Evolutionary conservation across 2,888 invertebrate species (phyloP), one percentile per base, ranked within the genome.

Genomic region (Rhingia rostrata): DNA sequence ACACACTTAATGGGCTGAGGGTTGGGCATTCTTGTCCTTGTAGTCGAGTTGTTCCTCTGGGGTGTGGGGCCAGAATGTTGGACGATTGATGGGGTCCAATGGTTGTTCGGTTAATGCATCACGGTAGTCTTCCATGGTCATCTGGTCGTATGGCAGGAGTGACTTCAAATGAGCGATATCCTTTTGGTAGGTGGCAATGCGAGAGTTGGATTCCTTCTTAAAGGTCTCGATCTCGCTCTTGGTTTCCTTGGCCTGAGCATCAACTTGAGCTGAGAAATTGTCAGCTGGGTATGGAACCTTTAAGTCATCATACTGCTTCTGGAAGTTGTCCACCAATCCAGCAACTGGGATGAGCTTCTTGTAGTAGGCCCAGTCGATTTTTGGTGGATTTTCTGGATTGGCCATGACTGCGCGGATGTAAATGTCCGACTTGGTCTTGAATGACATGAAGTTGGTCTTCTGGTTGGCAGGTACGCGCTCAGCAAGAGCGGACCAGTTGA

Each of bases 101-200:
- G 95, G 95, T 6, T 92, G 74, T 0, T 97, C 95, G 1, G 98
- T 98, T 92, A 95, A 95, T 82, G 95, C 93, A 87, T 97, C 96
- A 70, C 92, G 93, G 91, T 92, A 95, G 90, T 98, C 98, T 92
- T 98, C 97, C 94, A 96, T 93, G 0, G 97, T 98, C 98, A 98
- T 98, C 90, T 97, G 94, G 51, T 94, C 94, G 86, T 94, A 96
- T 49, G 97, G 96, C 88, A 98, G 92, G 86, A 97, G 92, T 0
- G 93, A 92, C 86, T 95, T 93, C 87, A 96, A 92, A 81, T 94
- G 93, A 0, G 92, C 92, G 33, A 97, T 93, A 90, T 96, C 93
- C 86, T 94, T 93, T 88, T 95, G 92, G 86, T 92, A 93, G 4
- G 86, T 64, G 33, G 85, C 86, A 84, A 92, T 91, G 54, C 91